These are phyloP conservation scores for Adelosebastes latens DNA, from an alignment of 2,797 vertebrate species.

Conservation along the genomic window DNA sequence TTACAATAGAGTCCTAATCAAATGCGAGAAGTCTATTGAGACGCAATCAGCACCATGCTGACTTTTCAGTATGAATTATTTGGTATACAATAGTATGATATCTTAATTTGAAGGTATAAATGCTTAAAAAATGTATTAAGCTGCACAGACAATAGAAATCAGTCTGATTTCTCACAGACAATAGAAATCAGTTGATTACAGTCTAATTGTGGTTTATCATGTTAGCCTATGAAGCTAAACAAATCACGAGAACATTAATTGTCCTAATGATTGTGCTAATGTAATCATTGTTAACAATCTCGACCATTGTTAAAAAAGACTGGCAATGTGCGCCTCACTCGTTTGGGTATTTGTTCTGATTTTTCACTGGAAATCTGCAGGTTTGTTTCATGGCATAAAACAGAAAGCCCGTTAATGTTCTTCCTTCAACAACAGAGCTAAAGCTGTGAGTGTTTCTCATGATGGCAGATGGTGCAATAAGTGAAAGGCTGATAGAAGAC, in stretches of 20 bases:
- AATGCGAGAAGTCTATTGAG: slow-evolving; percentile 4
- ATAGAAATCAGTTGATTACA: slow-evolving; percentile 33
- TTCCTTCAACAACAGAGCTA: background rate
- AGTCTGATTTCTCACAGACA: background rate
- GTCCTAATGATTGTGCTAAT: background rate
- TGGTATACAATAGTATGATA: background rate
- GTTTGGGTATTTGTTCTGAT: background rate
- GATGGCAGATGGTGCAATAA: slow-evolving; percentile 32
- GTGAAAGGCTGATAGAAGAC: slow-evolving; percentile 11
- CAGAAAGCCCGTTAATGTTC: background rate
- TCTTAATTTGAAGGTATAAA: background rate
- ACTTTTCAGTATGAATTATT: slow-evolving; percentile 7
- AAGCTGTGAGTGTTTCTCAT: background rate
- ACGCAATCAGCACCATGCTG: slow-evolving; percentile 26
- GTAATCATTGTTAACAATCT: background rate
- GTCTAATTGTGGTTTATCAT: background rate
- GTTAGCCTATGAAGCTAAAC: slow-evolving; percentile 13
- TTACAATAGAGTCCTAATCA: slow-evolving; percentile 35
- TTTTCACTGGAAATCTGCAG: background rate
- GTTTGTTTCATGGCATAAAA: background rate
- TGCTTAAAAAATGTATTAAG: no score
- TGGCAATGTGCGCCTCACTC: background rate
- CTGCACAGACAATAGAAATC: slow-evolving; percentile 14
- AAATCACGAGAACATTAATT: slow-evolving; percentile 20
- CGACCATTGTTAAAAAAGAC: background rate